Conservation (phyloP, 2,888 invertebrate genomes). For the Rhyacophila evoluta region DNA sequence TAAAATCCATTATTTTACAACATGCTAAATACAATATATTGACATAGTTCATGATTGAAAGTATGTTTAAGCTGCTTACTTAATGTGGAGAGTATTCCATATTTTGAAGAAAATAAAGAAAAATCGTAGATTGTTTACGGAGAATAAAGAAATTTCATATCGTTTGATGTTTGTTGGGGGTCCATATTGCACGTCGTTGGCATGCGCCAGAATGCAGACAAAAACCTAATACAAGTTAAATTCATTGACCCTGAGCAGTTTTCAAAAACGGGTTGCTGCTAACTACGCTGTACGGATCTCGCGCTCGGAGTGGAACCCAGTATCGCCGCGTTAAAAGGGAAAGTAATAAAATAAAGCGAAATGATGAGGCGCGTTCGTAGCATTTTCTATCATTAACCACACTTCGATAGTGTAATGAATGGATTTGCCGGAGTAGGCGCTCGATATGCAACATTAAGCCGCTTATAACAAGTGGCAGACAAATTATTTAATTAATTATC, state of each 20-base stretch:
- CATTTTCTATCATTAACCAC: slow-evolving; percentile 29
- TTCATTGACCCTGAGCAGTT: not conserved
- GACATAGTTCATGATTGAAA: no score
- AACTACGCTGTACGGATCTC: not conserved
- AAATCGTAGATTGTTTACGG: no score
- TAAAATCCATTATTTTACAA: no score
- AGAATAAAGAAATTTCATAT: no score
- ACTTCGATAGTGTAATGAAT: slow-evolving; percentile 3
- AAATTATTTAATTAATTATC: no score
- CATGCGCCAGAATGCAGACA: not conserved
- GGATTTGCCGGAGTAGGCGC: not conserved
- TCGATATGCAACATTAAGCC: not conserved
- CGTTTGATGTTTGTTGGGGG: no score
- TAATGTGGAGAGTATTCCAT: no score
- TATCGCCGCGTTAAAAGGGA: slow-evolving; percentile 22
- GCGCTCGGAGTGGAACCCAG: not conserved
- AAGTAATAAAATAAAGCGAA: slow-evolving; percentile 31
- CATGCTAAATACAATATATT: no score
- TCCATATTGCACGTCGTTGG: not conserved
- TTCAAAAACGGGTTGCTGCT: not conserved
- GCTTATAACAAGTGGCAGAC: no score
- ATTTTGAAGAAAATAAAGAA: no score
- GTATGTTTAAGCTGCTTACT: no score
- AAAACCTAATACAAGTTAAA: not conserved
- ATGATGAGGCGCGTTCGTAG: slow-evolving; percentile 7